These are phyloP conservation scores for Ganaspis brasiliensis DNA, from an alignment of 2,888 invertebrate species.

Conservation along the genomic window DNA sequence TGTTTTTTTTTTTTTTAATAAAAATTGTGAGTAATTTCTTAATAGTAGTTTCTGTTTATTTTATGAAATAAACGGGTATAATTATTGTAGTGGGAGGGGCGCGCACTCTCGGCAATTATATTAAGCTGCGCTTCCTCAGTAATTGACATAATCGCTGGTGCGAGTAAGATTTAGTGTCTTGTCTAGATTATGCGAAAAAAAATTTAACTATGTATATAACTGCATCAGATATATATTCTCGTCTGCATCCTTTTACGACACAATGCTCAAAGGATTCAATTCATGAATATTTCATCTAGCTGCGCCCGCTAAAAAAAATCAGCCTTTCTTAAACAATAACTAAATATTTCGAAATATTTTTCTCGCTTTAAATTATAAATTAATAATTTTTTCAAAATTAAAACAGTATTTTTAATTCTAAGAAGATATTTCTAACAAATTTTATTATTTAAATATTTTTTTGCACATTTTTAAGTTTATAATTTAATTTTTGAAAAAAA, in stretches of 20 bases:
- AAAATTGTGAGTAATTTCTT: no score
- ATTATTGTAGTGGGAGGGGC: not conserved
- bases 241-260: not conserved
- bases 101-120: constrained; percentile 5
- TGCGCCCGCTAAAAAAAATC: not conserved
- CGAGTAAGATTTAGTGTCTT: constrained; percentile 19
- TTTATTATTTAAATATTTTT: no score
- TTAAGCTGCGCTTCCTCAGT: not conserved
- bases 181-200: constrained; percentile 21
- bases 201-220: constrained; percentile 16
- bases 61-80: not conserved
- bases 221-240: not conserved
- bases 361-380: no score
- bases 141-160: constrained; percentile 10
- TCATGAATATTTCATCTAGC: constrained; percentile 16
- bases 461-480: no score
- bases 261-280: not conserved
- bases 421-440: no score
- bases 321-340: not conserved
- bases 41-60: not conserved
- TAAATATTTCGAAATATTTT: not conserved
- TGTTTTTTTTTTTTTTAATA: no score
- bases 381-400: not conserved
- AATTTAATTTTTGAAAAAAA: no score
- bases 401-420: no score